Base-by-base conservation (phyloP, 2,113 vertebrate genomes). In the Cyprinodon brontotheroides region DNA sequence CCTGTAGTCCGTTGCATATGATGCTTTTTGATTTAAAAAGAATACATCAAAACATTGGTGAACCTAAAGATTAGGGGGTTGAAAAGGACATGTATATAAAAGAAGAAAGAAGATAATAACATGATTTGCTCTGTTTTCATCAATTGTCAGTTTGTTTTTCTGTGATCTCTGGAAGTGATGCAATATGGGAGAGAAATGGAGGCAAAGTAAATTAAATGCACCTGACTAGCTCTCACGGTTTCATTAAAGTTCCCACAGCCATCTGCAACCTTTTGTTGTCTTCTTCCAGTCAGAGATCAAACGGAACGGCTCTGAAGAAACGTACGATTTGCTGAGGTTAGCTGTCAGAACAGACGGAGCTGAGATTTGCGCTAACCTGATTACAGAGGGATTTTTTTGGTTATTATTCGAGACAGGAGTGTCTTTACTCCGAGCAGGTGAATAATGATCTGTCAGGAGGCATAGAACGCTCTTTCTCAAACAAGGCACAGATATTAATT, bases 321-420 rank as follows among this genome's bases (percentile, higher is more conserved):
- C 41, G 68, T 61, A 69, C 40, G 29, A 68, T 70, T 74, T 68
- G 67, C 76, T n/a, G 40, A 72, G 62, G 73, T 74, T 73, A 78
- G 53, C 82, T 75, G 83, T 88, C 80, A 84, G 67, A 38, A 43
- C 60, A 64, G 72, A 82, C 75, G 37, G 17, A 69, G 74, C 36
- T n/a, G 63, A 87, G 73, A 89, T 87, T 86, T 80, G 83, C 41
- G 13, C 47, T 66, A 74, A 61, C 74, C 77, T 78, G 66, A 88
- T 79, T 61, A 86, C 66, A 86, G 68, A 60, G 14, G 20, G 38
- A 72, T 74, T 73, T 81, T 65, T 70, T 71, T 76, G 53, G 13
- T 85, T 82, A 66, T 79, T 77, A 87, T 90, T 78, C 74, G 12
- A 83, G 75, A 80, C 77, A 67, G 57, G 63, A 62, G 61, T 76